Evolutionary conservation across 2,888 invertebrate species (phyloP), one percentile per base, ranked within the genome.

Genomic region (Auanema freiburgensis): DNA sequence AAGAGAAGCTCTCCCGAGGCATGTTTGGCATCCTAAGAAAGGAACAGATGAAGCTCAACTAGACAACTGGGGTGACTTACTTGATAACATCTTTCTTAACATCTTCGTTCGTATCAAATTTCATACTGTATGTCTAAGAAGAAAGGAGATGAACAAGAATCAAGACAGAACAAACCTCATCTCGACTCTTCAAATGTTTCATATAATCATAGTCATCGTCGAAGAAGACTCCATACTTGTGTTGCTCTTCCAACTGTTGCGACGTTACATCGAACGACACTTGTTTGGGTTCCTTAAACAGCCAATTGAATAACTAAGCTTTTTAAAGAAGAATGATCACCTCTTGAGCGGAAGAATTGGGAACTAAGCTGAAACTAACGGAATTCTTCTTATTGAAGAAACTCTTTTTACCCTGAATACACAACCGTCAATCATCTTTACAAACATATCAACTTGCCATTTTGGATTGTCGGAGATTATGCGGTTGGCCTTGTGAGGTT

Each of bases 131-230:
- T n/a, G n/a, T n/a, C 18, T 16, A 51, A 51, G 12, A n/a, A 12
- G 12, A 12, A 1, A 54, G 18, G 16, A 24, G 10, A 24, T 11
- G 18, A 54, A 23, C 14, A 10, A 24, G 33, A 54, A 11, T 11
- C 11, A 10, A 12, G n/a, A 42, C 11, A n/a, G 24, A 25, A 55
- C 52, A 12, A 50, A 69, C 71, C 65, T 67, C 66, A 55, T 70
- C 70, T 33, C 68, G 49, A 41, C 59, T 89, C 77, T 89, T 89
- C 62, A 97, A 87, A 88, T 97, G 94, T 84, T 96, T 92, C 71
- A 96, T 85, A 83, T 97, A 97, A 84, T 97, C 90, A 84, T 93
- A 95, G 77, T 94, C 92, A 85, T 97, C 95, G 79, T 95, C 94
- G 84, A 89, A 96, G 84, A 90, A 92, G 66, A 97, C 90, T 1